Evolutionary conservation across 1,140 invertebrate genomes (phyloP).

Genomic region (Brachionus koreanus): DNA sequence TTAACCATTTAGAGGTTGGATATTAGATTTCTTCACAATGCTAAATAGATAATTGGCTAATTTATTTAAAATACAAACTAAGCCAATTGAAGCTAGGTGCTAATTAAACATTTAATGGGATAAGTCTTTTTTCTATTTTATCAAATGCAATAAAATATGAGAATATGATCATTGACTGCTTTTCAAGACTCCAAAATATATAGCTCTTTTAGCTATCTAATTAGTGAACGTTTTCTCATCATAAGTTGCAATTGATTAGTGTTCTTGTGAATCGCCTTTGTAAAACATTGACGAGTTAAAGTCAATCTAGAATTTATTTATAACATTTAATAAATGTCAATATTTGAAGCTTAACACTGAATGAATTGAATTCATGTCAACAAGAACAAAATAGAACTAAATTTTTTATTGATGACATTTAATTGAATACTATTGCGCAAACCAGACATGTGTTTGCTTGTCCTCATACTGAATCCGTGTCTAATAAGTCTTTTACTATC

Average conservation of each 20-base stretch:
- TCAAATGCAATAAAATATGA: not conserved
- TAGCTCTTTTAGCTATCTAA: not conserved
- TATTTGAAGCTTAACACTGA: not conserved
- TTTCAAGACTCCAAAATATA: not conserved
- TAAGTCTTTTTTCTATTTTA: not conserved
- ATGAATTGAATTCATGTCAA: not conserved
- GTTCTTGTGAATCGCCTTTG: not conserved
- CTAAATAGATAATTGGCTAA: slow-evolving; percentile 9
- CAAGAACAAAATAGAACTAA: not conserved
- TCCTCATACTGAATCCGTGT: not conserved
- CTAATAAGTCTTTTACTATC: not conserved
- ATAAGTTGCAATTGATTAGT: not conserved
- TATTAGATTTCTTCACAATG: not conserved
- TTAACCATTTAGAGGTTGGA: slow-evolving; percentile 12
- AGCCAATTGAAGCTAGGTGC: not conserved
- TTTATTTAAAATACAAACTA: not conserved
- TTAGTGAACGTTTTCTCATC: not conserved
- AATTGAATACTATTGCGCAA: not conserved
- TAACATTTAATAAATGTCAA: not conserved
- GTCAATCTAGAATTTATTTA: not conserved
- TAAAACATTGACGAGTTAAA: not conserved
- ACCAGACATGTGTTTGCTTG: not conserved
- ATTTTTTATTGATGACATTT: not conserved
- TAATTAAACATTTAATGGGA: not conserved
- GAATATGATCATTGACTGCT: not conserved